Percentiles rank a stretch among this genome's conserved stretches.
These are phyloP conservation scores for Heliconius himera DNA, from an alignment of 1,140 invertebrate genomes.

Conservation along the genomic window DNA sequence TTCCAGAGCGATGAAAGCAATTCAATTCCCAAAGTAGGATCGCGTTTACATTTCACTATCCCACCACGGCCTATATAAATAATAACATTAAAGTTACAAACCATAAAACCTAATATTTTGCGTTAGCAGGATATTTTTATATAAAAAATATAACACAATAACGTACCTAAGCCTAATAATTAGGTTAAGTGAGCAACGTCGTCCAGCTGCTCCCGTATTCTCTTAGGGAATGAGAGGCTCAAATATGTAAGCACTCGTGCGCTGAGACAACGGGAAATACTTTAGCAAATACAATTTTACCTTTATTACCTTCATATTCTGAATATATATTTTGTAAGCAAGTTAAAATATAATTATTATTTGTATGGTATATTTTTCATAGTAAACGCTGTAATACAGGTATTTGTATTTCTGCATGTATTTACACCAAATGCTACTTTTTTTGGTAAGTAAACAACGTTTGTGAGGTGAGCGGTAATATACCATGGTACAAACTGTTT, in stretches of 20 bases:
- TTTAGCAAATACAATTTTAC: conserved; percentile 4
- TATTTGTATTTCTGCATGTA: not conserved
- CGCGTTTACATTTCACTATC: no score
- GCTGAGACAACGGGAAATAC: not conserved
- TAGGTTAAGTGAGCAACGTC: conserved; percentile 14
- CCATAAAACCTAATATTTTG: not conserved
- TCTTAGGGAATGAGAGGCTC: not conserved
- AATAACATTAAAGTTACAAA: not conserved
- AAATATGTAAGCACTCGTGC: conserved; percentile 5
- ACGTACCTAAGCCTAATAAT: conserved; percentile 2
- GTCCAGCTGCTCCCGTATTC: conserved; percentile 9
- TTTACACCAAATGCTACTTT: no score
- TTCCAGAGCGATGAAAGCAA: no score
- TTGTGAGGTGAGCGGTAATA: no score
- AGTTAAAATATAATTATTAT: not conserved
- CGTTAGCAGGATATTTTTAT: not conserved
- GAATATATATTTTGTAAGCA: not conserved
- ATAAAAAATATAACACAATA: not conserved
- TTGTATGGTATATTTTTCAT: not conserved
- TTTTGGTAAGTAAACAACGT: no score
- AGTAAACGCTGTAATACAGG: not conserved
- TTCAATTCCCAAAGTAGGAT: no score
- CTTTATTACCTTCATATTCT: not conserved
- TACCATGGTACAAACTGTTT: no score
- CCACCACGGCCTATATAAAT: no score